These are phyloP conservation scores for Heliothis virescens DNA, from an alignment of 1,140 invertebrate genomes.

Conservation along the genomic window DNA sequence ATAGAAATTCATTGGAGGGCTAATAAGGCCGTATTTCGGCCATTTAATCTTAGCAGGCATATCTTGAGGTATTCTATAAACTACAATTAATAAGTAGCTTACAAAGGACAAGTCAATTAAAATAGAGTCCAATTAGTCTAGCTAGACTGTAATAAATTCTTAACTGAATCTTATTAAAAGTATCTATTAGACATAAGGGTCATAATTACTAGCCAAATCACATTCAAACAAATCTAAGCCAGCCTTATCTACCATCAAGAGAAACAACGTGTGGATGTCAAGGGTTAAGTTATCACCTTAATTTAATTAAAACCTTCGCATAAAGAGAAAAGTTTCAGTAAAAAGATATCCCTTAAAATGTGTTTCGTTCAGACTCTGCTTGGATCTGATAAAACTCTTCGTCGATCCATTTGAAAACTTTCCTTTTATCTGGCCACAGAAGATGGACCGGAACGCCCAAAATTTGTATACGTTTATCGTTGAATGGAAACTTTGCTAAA, in stretches of 20 bases:
- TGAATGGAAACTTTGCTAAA: conserved; percentile 57
- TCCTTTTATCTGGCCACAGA: conserved; percentile 69
- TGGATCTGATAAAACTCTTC: conserved; percentile 75
- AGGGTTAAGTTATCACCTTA: conserved; percentile 48
- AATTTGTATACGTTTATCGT: conserved; percentile 75
- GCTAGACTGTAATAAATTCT: too few relatives aligned
- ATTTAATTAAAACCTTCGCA: conserved; percentile 71
- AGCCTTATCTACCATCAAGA: conserved; percentile 16
- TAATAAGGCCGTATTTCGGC: too few relatives aligned
- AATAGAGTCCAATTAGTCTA: too few relatives aligned
- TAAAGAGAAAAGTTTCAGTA: conserved; percentile 69
- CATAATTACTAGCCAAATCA: not conserved
- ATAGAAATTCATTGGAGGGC: too few relatives aligned
- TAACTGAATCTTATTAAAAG: too few relatives aligned
- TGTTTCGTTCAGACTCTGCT: conserved; percentile 68
- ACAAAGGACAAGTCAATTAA: too few relatives aligned
- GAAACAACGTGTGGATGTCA: conserved; percentile 19
- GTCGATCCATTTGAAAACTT: conserved; percentile 77
- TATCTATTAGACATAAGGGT: not conserved
- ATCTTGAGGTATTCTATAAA: too few relatives aligned
- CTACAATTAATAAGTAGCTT: too few relatives aligned
- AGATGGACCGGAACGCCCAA: conserved; percentile 62
- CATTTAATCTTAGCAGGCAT: too few relatives aligned
- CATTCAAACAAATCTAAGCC: not conserved
- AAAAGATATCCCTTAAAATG: conserved; percentile 68